phyloP scores from a whole-genome alignment of 2,797 vertebrate genomes.

The Tenualosa thibaudeaui region DNA sequence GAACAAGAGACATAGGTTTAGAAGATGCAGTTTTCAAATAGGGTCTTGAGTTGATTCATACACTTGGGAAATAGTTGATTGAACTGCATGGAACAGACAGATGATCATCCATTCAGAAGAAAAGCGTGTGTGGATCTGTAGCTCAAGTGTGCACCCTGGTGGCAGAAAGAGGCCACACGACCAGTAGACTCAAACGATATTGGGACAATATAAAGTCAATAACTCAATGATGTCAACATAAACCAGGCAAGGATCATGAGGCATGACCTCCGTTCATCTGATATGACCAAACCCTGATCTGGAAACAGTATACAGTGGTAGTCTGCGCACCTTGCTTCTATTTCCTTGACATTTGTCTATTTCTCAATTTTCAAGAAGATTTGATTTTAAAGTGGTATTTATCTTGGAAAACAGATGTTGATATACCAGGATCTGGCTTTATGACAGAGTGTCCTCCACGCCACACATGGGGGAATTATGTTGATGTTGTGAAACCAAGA shows the following conservation, averaged over 20 bases:
- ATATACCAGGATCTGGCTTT: background rate
- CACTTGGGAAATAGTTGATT: background rate
- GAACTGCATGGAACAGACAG: background rate
- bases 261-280: background rate
- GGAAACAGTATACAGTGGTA: background rate
- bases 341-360: background rate
- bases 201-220: constrained; percentile 7
- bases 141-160: constrained; percentile 12
- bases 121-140: background rate
- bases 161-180: background rate
- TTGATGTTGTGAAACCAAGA: background rate
- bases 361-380: background rate
- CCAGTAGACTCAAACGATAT: background rate
- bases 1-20: background rate
- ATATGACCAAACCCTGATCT: background rate
- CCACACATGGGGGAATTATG: background rate
- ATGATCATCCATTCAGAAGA: background rate
- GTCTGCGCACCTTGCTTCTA: background rate
- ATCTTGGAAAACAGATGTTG: background rate
- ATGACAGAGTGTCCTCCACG: background rate
- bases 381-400: background rate
- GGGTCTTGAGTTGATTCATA: background rate
- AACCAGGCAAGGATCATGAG: background rate
- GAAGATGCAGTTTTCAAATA: background rate
- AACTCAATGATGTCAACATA: constrained; percentile 18